Evolutionary conservation across 2,113 vertebrate species (phyloP), one percentile per base, ranked within the genome.

Genomic region (Mustelus asterias): DNA sequence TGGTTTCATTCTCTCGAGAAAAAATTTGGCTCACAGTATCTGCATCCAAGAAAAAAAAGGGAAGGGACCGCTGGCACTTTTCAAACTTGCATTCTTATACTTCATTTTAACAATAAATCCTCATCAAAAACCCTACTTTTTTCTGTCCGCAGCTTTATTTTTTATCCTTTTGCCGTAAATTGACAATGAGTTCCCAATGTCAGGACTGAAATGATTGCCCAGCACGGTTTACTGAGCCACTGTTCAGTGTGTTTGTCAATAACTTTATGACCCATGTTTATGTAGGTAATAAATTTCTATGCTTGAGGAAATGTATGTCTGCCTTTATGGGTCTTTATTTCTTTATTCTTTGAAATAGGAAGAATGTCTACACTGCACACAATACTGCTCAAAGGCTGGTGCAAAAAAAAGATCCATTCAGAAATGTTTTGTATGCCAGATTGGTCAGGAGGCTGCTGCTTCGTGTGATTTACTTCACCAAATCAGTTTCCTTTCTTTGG

Each of bases 211-310:
- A n/a, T 83, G 95, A 85, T 33, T 97, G 97, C 97, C 96, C 96
- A 96, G 93, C 97, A 97, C 97, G 97, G 97, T 98, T 98, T 98
- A 97, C 97, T 98, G 98, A 98, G 97, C 98, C 97, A 97, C 97
- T 97, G 96, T 96, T 97, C 96, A 96, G 96, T 96, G 96, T 97
- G n/a, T 97, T 97, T 97, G 96, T 97, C 97, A 97, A 96, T 96
- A 96, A 96, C 96, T 97, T 98, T 98, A 96, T 96, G 96, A 97
- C 96, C 97, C 96, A 95, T 96, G 95, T 97, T 97, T 97, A 96
- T 96, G 96, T 96, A 97, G 94, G 94, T 96, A 97, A 96, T 96
- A 97, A 97, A 97, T 97, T 97, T 96, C 97, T 97, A 96, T 54
- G 44, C 37, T 95, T 95, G 24, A 44, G 48, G 69, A 48, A 72